Evolutionary conservation across 2,113 vertebrate genomes (phyloP), one percentile per base, ranked within the genome.

Genomic region (Pungitius pungitius): DNA sequence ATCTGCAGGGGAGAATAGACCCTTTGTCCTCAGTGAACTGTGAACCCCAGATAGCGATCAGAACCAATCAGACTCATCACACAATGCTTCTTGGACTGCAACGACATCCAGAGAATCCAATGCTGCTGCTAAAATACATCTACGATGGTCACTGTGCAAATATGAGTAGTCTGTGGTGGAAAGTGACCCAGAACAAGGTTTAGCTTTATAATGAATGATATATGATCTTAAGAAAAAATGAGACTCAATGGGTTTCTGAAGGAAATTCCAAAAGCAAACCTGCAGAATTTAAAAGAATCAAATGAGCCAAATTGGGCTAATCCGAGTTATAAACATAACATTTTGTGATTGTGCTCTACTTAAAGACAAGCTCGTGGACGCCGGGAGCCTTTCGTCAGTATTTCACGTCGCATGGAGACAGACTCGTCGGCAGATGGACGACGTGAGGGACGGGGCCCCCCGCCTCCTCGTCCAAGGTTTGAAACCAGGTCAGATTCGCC

Each of bases 21-120:
- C 15, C 80, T 55, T 78, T 85, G 80, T 85, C 76, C 18, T 61
- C 55, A 45, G 39, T 82, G 54, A 70, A 60, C 83, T 57, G 61
- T 55, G 69, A 78, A 73, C 64, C 5, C 2, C 64, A 54, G 77
- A 72, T 78, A 73, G 73, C 27, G 22, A 83, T 82, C 85, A 78
- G 75, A 82, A 70, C 76, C 73, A 81, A 79, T 81, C 33, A 9
- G 13, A 74, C 27, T 30, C 57, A 62, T 78, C 55, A 73, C 59
- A 76, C 20, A 70, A 22, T 62, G 39, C 45, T n/a, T 22, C 42
- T 30, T 9, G 37, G 47, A 62, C 40, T 78, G 20, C n/a, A 33
- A 15, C 18, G 59, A 74, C 59, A 30, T 80, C 18, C 30, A 26
- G 10, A 37, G 43, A 52, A 37, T 42, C 11, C 30, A 67, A 62